A percentile compares a stretch with the other conserved stretches of the same genome.
phyloP scores from a whole-genome alignment of 2,113 vertebrate genomes.

The Peromyscus californicus region DNA sequence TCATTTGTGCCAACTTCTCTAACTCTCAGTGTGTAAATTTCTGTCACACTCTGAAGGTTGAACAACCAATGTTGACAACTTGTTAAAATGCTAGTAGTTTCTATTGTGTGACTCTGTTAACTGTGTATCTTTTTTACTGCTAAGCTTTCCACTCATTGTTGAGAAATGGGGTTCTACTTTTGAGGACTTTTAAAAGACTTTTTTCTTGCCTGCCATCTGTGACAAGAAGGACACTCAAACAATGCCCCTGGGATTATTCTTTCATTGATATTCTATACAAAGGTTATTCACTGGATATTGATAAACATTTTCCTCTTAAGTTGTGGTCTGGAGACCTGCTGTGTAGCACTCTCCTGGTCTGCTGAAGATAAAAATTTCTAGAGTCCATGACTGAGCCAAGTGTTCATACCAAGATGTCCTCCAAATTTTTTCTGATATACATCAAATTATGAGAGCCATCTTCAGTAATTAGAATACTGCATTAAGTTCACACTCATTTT shows the following conservation, averaged over 20 bases:
- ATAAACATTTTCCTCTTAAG: background rate
- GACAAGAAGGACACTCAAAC: background rate
- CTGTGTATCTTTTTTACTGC: background rate
- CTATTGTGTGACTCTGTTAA: background rate
- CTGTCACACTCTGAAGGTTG: background rate
- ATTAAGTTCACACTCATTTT: conserved; percentile 56
- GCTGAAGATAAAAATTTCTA: background rate
- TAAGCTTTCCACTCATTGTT: background rate
- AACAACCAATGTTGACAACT: background rate
- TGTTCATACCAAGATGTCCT: background rate
- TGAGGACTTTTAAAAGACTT: background rate
- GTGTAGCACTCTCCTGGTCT: background rate
- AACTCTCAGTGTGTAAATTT: background rate
- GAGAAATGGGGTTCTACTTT: conserved; percentile 52
- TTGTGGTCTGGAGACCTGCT: background rate
- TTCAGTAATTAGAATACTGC: conserved; percentile 28
- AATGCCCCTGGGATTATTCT: background rate
- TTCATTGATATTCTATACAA: background rate
- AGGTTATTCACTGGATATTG: background rate
- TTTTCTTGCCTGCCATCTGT: background rate
- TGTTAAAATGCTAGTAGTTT: background rate
- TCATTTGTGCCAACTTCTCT: background rate
- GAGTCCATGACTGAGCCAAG: background rate
- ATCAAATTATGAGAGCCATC: background rate
- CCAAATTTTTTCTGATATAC: background rate